Evolutionary conservation across 2,888 invertebrate genomes (phyloP).

Genomic region (Arge pagana): DNA sequence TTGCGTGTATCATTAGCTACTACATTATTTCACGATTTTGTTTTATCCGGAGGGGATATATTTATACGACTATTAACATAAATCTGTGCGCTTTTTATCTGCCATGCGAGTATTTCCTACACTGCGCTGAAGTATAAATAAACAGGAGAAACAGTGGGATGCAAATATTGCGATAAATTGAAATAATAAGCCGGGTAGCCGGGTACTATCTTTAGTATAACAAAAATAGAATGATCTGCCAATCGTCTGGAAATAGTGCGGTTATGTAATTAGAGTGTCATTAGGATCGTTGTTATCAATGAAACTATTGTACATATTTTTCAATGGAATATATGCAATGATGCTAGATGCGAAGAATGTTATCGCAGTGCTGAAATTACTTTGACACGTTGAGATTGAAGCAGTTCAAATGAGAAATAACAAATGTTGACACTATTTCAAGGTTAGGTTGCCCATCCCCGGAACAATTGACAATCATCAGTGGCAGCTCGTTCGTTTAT

Average conservation of each 20-base stretch:
- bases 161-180: neutral
- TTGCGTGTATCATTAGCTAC: neutral
- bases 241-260: neutral
- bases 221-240: constrained; percentile 11
- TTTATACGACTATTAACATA: neutral
- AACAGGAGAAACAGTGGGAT: neutral
- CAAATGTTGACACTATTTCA: constrained; percentile 1
- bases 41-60: neutral
- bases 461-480: no score
- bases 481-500: no score
- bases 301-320: no score
- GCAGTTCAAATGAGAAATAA: neutral
- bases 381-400: no score
- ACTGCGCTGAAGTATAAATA: neutral
- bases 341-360: neutral
- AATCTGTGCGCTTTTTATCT: neutral
- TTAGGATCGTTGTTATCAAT: no score
- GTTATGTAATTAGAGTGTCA: no score
- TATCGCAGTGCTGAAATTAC: neutral
- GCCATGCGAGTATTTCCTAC: neutral
- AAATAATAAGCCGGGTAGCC: constrained; percentile 8
- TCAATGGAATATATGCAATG: no score
- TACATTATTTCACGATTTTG: neutral
- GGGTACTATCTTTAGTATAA: constrained; percentile 4
- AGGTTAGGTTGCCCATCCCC: constrained; percentile 8